Evolutionary conservation across 2,888 invertebrate genomes (phyloP).

Genomic region (Ethmia dodecea): DNA sequence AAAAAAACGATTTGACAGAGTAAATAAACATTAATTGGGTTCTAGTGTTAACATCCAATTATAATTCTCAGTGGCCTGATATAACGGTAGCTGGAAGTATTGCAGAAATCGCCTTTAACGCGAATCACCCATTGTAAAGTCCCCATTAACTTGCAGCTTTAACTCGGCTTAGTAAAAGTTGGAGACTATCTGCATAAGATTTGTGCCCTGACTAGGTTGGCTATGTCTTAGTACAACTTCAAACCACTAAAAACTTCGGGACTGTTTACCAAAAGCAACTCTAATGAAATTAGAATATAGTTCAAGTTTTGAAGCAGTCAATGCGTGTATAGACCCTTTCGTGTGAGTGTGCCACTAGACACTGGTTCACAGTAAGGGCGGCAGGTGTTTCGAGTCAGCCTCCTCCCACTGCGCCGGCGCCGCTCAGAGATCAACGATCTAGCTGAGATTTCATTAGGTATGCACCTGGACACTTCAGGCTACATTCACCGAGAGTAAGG

Average conservation of each 20-base stretch:
- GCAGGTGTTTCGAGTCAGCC: conserved; percentile 71
- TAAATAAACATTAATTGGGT: too few species aligned
- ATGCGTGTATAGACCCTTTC: conserved; percentile 26
- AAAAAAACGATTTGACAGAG: too few species aligned
- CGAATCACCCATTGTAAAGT: conserved; percentile 45
- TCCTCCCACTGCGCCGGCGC: conserved; percentile 71
- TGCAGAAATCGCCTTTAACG: conserved; percentile 29
- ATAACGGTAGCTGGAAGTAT: too few species aligned
- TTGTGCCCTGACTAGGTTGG: conserved; percentile 67
- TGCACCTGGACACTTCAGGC: conserved; percentile 31
- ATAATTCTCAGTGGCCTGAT: too few species aligned
- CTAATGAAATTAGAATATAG: conserved; percentile 32
- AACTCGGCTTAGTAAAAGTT: conserved; percentile 59
- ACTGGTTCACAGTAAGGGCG: conserved; percentile 71
- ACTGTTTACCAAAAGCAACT: conserved; percentile 24
- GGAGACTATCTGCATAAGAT: conserved; percentile 67
- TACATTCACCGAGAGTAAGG: too few species aligned
- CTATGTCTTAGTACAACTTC: conserved; percentile 17
- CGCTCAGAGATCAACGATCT: conserved; percentile 70
- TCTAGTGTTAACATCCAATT: too few species aligned
- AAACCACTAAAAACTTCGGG: conserved; percentile 9
- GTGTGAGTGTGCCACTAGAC: conserved; percentile 26
- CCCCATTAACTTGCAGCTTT: conserved; percentile 44
- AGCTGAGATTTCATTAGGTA: conserved; percentile 66
- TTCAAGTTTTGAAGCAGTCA: conserved; percentile 26